Conservation (phyloP, 2,797 vertebrate species). For the Chelon auratus region DNA sequence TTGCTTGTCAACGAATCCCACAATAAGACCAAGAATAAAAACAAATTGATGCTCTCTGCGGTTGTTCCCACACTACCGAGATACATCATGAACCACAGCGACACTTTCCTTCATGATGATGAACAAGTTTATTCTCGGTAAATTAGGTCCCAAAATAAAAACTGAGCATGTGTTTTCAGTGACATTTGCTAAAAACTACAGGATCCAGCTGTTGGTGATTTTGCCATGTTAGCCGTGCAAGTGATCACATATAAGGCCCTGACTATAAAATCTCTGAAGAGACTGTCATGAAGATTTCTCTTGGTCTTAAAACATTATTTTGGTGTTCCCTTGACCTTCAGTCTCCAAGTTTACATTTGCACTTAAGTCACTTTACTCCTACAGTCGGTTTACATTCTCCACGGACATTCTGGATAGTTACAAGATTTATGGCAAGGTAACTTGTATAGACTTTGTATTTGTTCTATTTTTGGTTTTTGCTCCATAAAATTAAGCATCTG, state of each 20-base stretch:
- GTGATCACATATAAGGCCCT: too few species aligned
- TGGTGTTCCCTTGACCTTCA: background rate
- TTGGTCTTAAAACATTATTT: background rate
- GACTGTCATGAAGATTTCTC: too few species aligned
- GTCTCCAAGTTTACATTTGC: background rate
- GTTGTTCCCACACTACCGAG: slow-evolving; percentile 3
- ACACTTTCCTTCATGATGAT: background rate
- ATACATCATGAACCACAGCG: background rate
- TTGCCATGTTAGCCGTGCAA: background rate
- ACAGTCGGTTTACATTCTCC: too few species aligned
- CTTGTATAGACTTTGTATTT: too few species aligned
- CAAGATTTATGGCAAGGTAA: too few species aligned
- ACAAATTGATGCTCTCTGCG: background rate
- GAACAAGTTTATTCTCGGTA: background rate
- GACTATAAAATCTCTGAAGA: too few species aligned
- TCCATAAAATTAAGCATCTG: too few species aligned
- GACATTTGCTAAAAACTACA: slow-evolving; percentile 1
- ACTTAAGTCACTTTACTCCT: too few species aligned
- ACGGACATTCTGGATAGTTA: too few species aligned
- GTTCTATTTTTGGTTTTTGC: too few species aligned
- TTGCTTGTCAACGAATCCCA: slow-evolving; percentile 5
- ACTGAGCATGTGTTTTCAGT: background rate
- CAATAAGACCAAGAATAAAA: background rate
- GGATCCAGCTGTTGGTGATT: background rate
- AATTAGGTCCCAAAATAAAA: background rate